Evolutionary conservation across 2,797 vertebrate species (phyloP).

Genomic region (Pelochelys cantorii): DNA sequence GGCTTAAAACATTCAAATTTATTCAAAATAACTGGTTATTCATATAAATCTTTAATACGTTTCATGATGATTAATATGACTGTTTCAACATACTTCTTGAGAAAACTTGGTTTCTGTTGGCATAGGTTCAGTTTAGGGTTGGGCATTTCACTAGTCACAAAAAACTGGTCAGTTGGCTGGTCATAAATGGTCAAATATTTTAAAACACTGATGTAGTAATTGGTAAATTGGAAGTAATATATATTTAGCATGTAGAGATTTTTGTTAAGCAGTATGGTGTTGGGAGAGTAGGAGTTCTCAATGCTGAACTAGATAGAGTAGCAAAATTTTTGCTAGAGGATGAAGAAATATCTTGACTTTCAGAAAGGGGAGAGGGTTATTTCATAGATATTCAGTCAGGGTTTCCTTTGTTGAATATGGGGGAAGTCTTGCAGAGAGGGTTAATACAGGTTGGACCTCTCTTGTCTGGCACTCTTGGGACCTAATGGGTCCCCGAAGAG

Average conservation of each 20-base stretch:
- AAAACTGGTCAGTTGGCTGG: background rate
- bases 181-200: background rate
- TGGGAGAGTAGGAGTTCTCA: background rate
- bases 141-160: background rate
- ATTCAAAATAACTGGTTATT: background rate
- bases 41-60: background rate
- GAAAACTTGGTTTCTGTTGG: background rate
- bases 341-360: background rate
- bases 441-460: background rate
- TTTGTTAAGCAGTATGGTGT: background rate
- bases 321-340: background rate
- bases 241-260: background rate
- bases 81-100: background rate
- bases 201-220: background rate
- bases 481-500: too few species aligned
- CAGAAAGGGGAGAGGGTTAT: background rate
- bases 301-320: background rate
- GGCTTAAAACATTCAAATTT: rapidly evolving
- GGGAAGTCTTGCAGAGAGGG: background rate
- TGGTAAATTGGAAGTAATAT: background rate
- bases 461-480: too few species aligned
- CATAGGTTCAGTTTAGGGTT: background rate
- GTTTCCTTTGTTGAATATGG: background rate
- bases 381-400: background rate
- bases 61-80: background rate